These are phyloP conservation scores for Rattus rattus DNA, from an alignment of 2,113 vertebrate species.

Conservation along the genomic window DNA sequence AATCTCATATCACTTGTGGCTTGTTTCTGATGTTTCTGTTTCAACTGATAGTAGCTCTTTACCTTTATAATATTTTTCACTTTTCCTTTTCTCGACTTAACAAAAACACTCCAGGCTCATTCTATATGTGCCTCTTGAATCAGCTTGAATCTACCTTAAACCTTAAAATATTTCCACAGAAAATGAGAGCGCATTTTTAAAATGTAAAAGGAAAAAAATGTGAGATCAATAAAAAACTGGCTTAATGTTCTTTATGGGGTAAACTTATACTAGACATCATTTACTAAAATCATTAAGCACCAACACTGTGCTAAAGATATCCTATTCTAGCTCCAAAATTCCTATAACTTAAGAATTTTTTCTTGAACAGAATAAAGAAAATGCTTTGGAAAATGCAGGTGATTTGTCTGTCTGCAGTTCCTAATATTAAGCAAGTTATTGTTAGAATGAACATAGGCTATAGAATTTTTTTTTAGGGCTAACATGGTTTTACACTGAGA, in stretches of 20 bases:
- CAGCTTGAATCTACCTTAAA: fast-evolving
- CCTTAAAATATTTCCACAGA: background rate
- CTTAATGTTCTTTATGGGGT: background rate
- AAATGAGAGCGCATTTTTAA: background rate
- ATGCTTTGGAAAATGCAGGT: fast-evolving
- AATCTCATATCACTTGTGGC: background rate
- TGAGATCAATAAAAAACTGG: background rate
- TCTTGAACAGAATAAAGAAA: background rate
- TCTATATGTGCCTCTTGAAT: background rate
- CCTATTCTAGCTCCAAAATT: fast-evolving
- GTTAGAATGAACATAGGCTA: background rate
- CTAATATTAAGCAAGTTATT: background rate
- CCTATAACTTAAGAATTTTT: background rate
- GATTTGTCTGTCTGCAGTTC: background rate
- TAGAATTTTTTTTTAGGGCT: background rate
- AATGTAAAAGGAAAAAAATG: background rate
- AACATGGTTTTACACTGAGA: background rate
- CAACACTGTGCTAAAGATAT: background rate
- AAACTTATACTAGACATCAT: background rate
- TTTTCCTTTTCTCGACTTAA: background rate
- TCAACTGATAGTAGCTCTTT: background rate
- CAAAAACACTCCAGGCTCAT: background rate
- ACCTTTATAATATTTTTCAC: background rate
- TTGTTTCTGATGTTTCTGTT: background rate
- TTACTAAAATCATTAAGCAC: background rate